Evolutionary conservation across 1,140 invertebrate species (phyloP), one percentile per base, ranked within the genome.

Genomic region (Papilio machaon): DNA sequence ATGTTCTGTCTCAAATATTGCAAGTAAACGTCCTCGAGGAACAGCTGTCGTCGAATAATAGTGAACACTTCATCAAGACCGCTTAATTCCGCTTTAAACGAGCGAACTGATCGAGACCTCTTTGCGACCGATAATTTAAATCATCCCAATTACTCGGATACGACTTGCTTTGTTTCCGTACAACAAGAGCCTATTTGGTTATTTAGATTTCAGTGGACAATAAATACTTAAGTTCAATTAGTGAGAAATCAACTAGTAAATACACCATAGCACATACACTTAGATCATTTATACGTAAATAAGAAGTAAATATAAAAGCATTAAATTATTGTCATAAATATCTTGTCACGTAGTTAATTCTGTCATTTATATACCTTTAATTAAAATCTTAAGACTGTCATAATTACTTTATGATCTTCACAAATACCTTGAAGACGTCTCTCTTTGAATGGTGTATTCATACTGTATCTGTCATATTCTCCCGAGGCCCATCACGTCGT

Each of bases 31-130:
- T 83, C 84, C 60, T 82, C n/a, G 15, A 82, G 81, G 80, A 82
- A 70, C 85, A 83, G 81, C 82, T 83, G 84, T 86, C 83, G 67
- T 79, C 67, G 73, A 85, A 88, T 83, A 88, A 86, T 84, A 76
- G 43, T 73, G 58, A 58, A 46, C 81, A 81, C 73, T 85, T 83
- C 81, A 82, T 82, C 81, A 82, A 80, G 81, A 58, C 79, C 76
- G 76, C 81, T 85, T 87, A 87, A 85, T 85, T 86, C 64, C 75
- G 76, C 83, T 83, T 82, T 85, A 85, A 88, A 82, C 81, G 81
- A 73, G 13, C 77, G 84, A 79, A 85, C 84, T 83, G 79, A 85
- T 85, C 79, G 81, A 82, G 58, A 82, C 80, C 77, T 85, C 77
- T 52, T 54, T 54, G 80, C 76, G 77, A 74, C 73, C 80, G 82